Conservation (phyloP, 2,888 invertebrate species). For the Chalcosyrphus nemorum region DNA sequence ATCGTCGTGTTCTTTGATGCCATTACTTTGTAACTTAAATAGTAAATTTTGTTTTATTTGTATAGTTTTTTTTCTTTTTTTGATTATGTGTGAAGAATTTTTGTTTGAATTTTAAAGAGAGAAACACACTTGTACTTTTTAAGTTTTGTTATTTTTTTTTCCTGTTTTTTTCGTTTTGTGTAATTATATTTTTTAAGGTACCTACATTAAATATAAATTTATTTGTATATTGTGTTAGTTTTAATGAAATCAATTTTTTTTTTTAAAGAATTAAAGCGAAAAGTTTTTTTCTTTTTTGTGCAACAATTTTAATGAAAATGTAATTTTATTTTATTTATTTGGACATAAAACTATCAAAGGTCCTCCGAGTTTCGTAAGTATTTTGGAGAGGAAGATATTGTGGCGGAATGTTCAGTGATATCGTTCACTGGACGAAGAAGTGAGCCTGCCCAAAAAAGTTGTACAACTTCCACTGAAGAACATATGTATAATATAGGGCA, state of each 20-base stretch:
- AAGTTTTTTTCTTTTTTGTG: slow-evolving; percentile 68
- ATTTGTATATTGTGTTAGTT: slow-evolving; percentile 64
- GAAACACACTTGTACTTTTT: slow-evolving; percentile 5
- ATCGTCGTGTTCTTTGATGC: slow-evolving; percentile 70
- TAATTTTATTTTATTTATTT: background rate
- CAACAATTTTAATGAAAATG: slow-evolving; percentile 46
- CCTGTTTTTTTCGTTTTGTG: slow-evolving; percentile 25
- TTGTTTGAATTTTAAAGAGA: slow-evolving; percentile 17
- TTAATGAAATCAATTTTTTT: slow-evolving; percentile 61
- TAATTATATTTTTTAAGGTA: slow-evolving; percentile 31
- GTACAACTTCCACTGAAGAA: too few species aligned
- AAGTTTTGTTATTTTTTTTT: slow-evolving; percentile 44
- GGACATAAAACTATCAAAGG: too few species aligned
- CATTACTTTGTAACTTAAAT: slow-evolving; percentile 64
- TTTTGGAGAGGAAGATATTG: too few species aligned
- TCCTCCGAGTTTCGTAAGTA: too few species aligned
- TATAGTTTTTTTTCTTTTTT: slow-evolving; percentile 33
- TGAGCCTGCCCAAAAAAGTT: too few species aligned
- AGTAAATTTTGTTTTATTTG: slow-evolving; percentile 26
- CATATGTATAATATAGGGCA: too few species aligned
- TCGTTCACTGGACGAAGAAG: too few species aligned
- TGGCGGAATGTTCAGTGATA: too few species aligned
- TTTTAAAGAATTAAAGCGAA: slow-evolving; percentile 64
- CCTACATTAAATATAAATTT: slow-evolving; percentile 36
- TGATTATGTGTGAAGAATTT: slow-evolving; percentile 8